Conservation (phyloP, 1,140 invertebrate genomes). For the Orius insidiosus region DNA sequence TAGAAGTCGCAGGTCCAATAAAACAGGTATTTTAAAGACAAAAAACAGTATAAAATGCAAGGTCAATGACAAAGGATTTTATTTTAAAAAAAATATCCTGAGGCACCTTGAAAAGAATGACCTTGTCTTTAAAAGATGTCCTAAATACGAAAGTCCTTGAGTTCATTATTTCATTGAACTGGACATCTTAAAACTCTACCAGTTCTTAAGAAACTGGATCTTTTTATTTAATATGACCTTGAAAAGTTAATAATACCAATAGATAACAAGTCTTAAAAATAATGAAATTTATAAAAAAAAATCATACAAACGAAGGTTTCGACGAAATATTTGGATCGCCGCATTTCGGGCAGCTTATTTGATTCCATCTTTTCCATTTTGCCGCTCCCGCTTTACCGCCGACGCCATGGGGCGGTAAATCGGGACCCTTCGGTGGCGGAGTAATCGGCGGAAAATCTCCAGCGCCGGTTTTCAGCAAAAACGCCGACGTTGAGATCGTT, state of each 20-base stretch:
- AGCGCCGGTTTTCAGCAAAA: background rate
- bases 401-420: background rate
- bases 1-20: too few relatives aligned
- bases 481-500: background rate
- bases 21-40: too few relatives aligned
- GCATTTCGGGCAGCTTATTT: constrained; percentile 79
- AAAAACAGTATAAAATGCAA: too few relatives aligned
- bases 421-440: background rate
- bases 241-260: background rate
- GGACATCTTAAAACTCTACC: too few relatives aligned
- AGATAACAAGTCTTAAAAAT: too few relatives aligned
- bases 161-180: too few relatives aligned
- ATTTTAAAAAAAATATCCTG: too few relatives aligned
- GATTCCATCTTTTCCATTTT: constrained; percentile 30
- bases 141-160: too few relatives aligned
- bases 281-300: too few relatives aligned
- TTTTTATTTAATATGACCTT: background rate
- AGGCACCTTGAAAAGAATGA: too few relatives aligned
- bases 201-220: background rate
- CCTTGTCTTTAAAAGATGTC: too few relatives aligned
- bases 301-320: constrained; percentile 86
- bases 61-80: too few relatives aligned
- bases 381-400: constrained; percentile 13
- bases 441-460: background rate
- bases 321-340: constrained; percentile 86